Evolutionary conservation across 2,113 vertebrate genomes (phyloP), one percentile per base, ranked within the genome.

Genomic region (Jacana jacana): DNA sequence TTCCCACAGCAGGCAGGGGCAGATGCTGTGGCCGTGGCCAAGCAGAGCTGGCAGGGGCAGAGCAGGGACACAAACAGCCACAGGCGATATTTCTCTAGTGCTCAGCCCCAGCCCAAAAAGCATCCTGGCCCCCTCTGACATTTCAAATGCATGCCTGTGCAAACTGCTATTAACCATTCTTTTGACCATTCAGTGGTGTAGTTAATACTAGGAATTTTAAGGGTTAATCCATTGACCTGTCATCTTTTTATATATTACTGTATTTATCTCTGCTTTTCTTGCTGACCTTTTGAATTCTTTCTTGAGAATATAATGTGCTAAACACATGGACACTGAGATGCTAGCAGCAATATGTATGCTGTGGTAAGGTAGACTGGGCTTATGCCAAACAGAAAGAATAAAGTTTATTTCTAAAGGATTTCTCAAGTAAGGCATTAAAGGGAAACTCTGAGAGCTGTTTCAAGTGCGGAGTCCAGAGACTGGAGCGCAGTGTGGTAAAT

Each of bases 161-260:
- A 57, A 25, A 23, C n/a, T 55, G 24, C 1, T 70, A 6, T 8
- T 40, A 61, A 39, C n/a, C 18, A 3, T 49, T 44, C 25, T 20
- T 27, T 24, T 4, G 3, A 19, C 66, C 73, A 0, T 51, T 35
- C 73, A 65, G 42, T 37, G 6, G 22, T 28, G 33, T 17, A 61
- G 57, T 64, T 51, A 44, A 55, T 54, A 25, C 35, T 44, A 30
- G 40, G 30, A 80, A 46, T 58, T 78, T 14, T 10, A 87, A 79
- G 92, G 83, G 88, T 94, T 94, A 96, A 92, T 89, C 88, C 61
- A 64, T 25, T 86, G 90, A 81, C 68, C 65, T 84, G 73, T 76
- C 86, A 61, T 86, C 82, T 33, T 92, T 54, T 46, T 92, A 33
- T 77, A 8, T 72, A 40, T 71, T 76, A 72, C 52, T 85, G n/a